These are phyloP conservation scores for Coranthus polyacanthus DNA, from an alignment of 2,797 vertebrate species.

Conservation along the genomic window DNA sequence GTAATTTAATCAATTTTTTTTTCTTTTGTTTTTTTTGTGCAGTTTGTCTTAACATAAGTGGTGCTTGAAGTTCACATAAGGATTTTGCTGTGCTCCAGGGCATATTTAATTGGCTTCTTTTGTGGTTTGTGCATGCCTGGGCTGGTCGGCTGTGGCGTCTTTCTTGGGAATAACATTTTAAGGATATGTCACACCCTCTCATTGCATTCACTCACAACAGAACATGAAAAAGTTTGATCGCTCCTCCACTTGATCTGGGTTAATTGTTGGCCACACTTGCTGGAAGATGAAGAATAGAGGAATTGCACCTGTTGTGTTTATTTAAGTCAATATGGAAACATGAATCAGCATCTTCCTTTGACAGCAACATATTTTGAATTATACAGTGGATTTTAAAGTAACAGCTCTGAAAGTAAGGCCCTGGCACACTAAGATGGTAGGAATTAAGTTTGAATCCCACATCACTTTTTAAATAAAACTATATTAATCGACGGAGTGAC, in stretches of 20 bases:
- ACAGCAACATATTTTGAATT: not conserved
- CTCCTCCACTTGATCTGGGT: too few relatives aligned
- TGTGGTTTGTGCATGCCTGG: not conserved
- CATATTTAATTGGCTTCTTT: too few relatives aligned
- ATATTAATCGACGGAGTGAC: conserved; percentile 24
- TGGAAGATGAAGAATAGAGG: not conserved
- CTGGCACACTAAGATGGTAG: conserved; percentile 8
- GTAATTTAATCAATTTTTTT: too few relatives aligned
- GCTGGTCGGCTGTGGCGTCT: not conserved
- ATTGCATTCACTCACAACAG: not conserved
- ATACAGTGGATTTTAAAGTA: not conserved
- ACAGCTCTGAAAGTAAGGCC: not conserved
- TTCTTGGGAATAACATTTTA: not conserved
- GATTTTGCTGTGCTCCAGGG: too few relatives aligned
- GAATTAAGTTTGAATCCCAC: conserved; percentile 28
- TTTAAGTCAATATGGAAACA: not conserved
- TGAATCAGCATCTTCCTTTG: not conserved
- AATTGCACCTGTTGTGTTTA: not conserved
- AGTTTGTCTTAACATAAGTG: too few relatives aligned
- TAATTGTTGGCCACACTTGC: not conserved
- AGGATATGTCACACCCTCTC: not conserved
- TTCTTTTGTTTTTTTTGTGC: too few relatives aligned
- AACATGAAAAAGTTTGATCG: not conserved
- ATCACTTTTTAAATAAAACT: conserved; percentile 37
- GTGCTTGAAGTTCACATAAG: not conserved